Base-by-base conservation (phyloP, 2,888 invertebrate species). In the Tetragonisca angustula region DNA sequence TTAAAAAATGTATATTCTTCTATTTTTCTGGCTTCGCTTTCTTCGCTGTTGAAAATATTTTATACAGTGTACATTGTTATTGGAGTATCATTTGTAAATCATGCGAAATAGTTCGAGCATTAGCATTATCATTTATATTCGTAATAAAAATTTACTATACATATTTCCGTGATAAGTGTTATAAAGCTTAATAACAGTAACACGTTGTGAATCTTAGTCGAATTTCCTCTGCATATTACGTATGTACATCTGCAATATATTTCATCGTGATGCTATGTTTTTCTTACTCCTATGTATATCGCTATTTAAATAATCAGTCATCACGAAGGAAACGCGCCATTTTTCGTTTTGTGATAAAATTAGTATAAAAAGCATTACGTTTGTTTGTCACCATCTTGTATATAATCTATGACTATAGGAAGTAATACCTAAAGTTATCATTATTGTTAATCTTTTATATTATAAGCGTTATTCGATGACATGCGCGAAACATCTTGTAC, bases 381-480 rank as follows among this genome's bases (percentile, higher is more conserved):
- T 83, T 75, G 62, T 84, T 76, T 79, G 43, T 65, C 27, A 75
- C 52, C 64, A 65, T 56, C 71, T 71, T 82, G 59, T 74, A 69
- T 54, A 81, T 62, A 61, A 65, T 82, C 56, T 81, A 76, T 65
- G 49, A 52, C 17, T 49, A 24, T 78, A 73, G 15, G n/a, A 54
- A 73, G 54, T 68, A 59, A 76, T 77, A 59, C 11, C 52, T 61
- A 36, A 71, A 62, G 49, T 59, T 49, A 73, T 15, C 32, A 61
- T 72, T 84, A 84, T 62, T 72, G 79, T 84, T 84, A 83, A 79
- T 75, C 67, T 49, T 56, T 67, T 83, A 59, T 83, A 82, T 69
- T 56, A 76, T 82, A 82, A 76, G 32, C 65, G 76, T 83, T 83
- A 72, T 69, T 59, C 68, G 61, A 68, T 32, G 76, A 82, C 68